Evolutionary conservation across 1,140 invertebrate species (phyloP).

Genomic region (Andricus grossulariae): DNA sequence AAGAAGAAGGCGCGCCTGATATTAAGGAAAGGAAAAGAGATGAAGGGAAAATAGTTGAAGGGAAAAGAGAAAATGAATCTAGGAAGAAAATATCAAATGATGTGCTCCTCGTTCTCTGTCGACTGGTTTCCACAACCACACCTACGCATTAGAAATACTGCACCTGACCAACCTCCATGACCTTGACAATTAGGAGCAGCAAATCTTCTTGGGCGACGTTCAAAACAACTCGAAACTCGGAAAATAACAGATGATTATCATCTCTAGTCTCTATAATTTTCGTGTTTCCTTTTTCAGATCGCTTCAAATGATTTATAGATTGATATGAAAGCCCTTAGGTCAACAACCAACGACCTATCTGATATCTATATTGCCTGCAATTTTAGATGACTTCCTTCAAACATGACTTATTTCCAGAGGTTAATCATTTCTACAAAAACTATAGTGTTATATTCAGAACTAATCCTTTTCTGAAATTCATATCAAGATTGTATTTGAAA

Average conservation of each 20-base stretch:
- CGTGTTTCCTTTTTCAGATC: constrained; percentile 20
- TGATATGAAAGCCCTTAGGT: constrained; percentile 8
- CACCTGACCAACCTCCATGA: constrained; percentile 49
- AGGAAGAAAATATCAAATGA: constrained; percentile 29
- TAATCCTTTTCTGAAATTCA: background rate
- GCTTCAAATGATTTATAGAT: constrained; percentile 26
- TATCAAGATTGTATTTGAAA: background rate
- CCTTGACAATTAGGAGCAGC: constrained; percentile 26
- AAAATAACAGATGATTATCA: constrained; percentile 22
- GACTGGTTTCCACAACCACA: constrained; percentile 59
- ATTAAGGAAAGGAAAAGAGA: background rate
- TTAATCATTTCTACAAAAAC: background rate
- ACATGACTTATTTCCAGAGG: background rate
- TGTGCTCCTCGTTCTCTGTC: constrained; percentile 46
- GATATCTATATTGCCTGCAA: background rate
- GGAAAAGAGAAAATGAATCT: constrained; percentile 38
- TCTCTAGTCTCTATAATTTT: constrained; percentile 7
- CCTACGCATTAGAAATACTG: constrained; percentile 58
- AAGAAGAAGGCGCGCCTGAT: constrained; percentile 17
- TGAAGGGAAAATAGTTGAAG: constrained; percentile 15
- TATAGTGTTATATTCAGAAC: background rate
- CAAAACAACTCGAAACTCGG: constrained; percentile 21
- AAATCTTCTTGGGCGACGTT: constrained; percentile 11
- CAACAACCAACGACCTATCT: constrained; percentile 18
- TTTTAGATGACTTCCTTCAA: constrained; percentile 12